Evolutionary conservation across 2,888 invertebrate genomes (phyloP).

Genomic region (Corythucha ciliata): DNA sequence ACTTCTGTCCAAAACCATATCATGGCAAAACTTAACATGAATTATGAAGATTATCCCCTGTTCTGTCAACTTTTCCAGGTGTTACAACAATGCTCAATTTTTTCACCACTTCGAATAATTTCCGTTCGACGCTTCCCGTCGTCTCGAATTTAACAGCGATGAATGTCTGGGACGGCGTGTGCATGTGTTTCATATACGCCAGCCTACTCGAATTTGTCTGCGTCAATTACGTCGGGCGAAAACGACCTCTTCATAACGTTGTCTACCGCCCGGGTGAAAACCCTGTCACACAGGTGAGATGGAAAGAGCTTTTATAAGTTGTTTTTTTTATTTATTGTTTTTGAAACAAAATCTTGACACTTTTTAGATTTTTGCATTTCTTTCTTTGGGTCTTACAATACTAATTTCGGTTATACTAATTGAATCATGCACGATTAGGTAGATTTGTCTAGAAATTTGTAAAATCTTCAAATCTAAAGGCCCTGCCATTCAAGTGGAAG

Average conservation of each 20-base stretch:
- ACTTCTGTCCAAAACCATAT: no score
- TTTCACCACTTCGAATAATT: slow-evolving; percentile 91
- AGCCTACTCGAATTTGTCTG: slow-evolving; percentile 88
- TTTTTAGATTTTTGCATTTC: neutral
- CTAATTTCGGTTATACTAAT: neutral
- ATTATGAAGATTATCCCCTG: no score
- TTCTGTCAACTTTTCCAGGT: slow-evolving; percentile 49
- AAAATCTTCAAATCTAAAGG: neutral
- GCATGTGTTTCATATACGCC: slow-evolving; percentile 95
- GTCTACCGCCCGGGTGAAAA: slow-evolving; percentile 84
- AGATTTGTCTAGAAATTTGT: neutral
- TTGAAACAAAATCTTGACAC: neutral
- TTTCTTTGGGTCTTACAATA: neutral
- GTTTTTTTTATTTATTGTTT: no score
- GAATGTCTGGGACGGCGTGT: slow-evolving; percentile 96
- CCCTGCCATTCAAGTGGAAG: no score
- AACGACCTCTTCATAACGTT: slow-evolving; percentile 78
- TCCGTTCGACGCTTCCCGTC: slow-evolving; percentile 83
- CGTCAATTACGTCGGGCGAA: slow-evolving; percentile 89
- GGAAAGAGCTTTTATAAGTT: no score
- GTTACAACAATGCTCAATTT: slow-evolving; percentile 97
- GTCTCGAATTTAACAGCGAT: slow-evolving; percentile 90
- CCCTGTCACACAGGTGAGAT: slow-evolving; percentile 79
- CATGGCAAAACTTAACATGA: no score
- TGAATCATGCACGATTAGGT: no score